Base-by-base conservation (phyloP, 1,140 invertebrate genomes). In the Sycobia sp. region DNA sequence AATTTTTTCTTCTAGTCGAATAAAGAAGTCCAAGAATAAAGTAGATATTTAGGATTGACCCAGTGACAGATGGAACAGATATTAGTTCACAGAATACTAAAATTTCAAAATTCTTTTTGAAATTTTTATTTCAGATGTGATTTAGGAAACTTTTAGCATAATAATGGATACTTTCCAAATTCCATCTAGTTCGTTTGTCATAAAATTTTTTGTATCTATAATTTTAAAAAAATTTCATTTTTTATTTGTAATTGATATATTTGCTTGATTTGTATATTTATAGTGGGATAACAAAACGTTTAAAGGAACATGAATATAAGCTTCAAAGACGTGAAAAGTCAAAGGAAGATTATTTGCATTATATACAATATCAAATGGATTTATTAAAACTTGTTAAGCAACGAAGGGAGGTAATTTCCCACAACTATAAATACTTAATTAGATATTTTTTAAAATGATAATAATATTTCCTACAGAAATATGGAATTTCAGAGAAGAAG, bases 351-450 rank as follows among this genome's bases (percentile, higher is more conserved):
- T 90, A 84, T 76, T 77, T 90, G 10, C 81, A 84, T 57, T 92
- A 92, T 66, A 89, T 92, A 67, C 84, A 88, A 47, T 91, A 89
- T 76, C 86, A 90, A 77, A 83, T 88, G 70, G 80, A 87, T 71
- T 74, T 91, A n/a, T 72, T 91, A 8, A 85, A 87, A 72, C 79
- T 90, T 29, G 81, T 91, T 36, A 82, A 84, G 67, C 73, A 85
- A 54, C 82, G 86, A 43, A 76, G 84, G 72, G 79, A 82, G 67
- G 82, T 83, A 74, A 72, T 66, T 73, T 20, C 53, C 65, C 25
- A 27, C 2, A 29, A 16, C 62, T 64, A 46, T 47, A 34, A 39
- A 50, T 49, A 22, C 16, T 54, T 29, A 22, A 41, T 60, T 41
- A 55, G 44, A 50, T 61, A 47, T 41, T 34, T 49, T 46, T 36